Percentiles rank a stretch among this genome's conserved stretches.
Conservation (phyloP, 1,140 invertebrate species). For the Pseudomyrmex flavicornis region DNA sequence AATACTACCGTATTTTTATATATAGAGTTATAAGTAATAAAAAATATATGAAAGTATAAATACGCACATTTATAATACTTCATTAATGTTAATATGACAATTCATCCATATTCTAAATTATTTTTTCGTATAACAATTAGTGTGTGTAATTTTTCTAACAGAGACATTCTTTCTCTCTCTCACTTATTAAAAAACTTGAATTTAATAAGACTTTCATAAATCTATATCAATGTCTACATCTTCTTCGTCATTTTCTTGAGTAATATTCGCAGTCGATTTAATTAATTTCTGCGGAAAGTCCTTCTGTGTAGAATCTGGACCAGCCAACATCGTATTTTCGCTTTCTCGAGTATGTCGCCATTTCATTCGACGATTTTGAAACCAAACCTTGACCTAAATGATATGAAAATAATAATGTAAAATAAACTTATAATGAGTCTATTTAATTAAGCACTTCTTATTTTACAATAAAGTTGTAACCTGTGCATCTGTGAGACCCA, state of each 20-base stretch:
- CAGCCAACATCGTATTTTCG: conserved; percentile 76
- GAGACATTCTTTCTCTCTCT: not conserved
- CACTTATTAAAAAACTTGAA: not conserved
- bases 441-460: not conserved
- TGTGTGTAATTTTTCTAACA: not conserved
- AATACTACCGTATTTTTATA: no score
- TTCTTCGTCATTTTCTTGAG: conserved; percentile 75
- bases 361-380: conserved; percentile 97
- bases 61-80: not conserved
- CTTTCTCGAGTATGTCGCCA: conserved; percentile 94
- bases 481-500: conserved; percentile 96
- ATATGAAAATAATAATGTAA: not conserved
- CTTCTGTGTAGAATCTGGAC: conserved; percentile 66
- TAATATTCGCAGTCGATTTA: conserved; percentile 69
- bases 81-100: not conserved
- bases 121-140: not conserved
- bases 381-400: conserved; percentile 95
- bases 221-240: conserved; percentile 84
- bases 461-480: conserved; percentile 75
- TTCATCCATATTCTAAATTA: not conserved
- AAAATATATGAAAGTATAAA: no score
- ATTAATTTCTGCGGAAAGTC: conserved; percentile 72
- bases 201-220: conserved; percentile 55
- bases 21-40: no score
- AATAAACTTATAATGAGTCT: no score